phyloP scores from a whole-genome alignment of 2,113 vertebrate species.

The Malurus alboscapulatus region DNA sequence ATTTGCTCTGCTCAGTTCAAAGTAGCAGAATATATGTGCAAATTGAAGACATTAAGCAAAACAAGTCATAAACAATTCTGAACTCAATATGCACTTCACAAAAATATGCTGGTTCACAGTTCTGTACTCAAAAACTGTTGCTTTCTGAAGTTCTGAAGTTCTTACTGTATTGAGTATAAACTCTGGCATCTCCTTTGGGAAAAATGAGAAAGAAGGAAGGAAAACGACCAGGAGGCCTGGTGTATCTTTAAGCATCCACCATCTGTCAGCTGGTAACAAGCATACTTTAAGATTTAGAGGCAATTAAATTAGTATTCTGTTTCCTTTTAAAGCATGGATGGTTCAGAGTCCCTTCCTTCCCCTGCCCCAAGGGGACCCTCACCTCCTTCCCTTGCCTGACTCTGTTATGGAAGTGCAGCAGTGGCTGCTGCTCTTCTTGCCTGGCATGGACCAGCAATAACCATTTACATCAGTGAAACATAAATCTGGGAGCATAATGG shows the following conservation, averaged over 20 bases:
- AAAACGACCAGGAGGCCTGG: conserved; percentile 34
- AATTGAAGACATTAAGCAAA: conserved; percentile 11
- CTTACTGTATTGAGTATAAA: background rate
- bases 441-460: background rate
- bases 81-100: background rate
- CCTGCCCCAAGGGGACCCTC: background rate
- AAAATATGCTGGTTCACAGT: background rate
- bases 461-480: conserved; percentile 12
- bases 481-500: background rate
- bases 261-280: conserved; percentile 56
- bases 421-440: background rate
- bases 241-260: conserved; percentile 23
- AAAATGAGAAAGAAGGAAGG: conserved; percentile 25
- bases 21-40: background rate
- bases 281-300: conserved; percentile 54
- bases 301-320: conserved; percentile 56
- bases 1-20: conserved; percentile 9
- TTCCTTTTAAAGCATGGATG: conserved; percentile 42
- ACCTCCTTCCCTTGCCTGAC: background rate
- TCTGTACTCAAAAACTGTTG: conserved; percentile 34
- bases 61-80: background rate
- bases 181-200: conserved; percentile 22
- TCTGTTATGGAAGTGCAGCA: background rate
- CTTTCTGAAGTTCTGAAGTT: conserved; percentile 15
- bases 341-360: conserved; percentile 11